A percentile compares a stretch with the other conserved stretches of the same genome.
phyloP scores from a whole-genome alignment of 2,797 vertebrate genomes.

The Linurgus olivaceus region DNA sequence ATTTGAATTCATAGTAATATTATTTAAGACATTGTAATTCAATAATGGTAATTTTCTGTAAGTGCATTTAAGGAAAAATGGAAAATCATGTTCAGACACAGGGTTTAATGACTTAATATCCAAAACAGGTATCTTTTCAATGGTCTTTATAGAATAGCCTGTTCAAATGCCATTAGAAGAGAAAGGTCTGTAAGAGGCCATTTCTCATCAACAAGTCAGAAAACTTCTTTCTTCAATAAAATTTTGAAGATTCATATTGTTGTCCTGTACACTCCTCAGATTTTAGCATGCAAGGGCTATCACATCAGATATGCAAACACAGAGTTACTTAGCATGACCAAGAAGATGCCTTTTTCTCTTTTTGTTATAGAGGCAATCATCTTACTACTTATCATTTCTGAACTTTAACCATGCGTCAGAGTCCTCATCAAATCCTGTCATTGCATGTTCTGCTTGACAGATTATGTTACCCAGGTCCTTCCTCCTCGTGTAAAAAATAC shows the following conservation, averaged over 20 bases:
- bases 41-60: conserved; percentile 32
- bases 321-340: neutral
- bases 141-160: neutral
- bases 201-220: conserved; percentile 1
- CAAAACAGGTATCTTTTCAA: neutral
- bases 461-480: neutral
- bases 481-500: neutral
- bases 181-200: neutral
- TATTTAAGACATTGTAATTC: conserved; percentile 10
- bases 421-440: neutral
- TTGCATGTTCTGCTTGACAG: neutral
- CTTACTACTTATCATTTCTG: neutral
- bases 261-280: neutral
- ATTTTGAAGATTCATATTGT: neutral
- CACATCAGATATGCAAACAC: neutral
- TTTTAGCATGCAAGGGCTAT: neutral
- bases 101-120: conserved; percentile 17
- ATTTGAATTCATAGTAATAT: conserved; percentile 28
- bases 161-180: neutral
- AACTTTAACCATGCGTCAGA: neutral
- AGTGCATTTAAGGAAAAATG: neutral
- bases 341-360: neutral
- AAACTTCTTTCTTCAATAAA: neutral
- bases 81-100: neutral
- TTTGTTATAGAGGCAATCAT: neutral